These are phyloP conservation scores for Monomorium pharaonis DNA, from an alignment of 1,140 invertebrate species.

Conservation along the genomic window DNA sequence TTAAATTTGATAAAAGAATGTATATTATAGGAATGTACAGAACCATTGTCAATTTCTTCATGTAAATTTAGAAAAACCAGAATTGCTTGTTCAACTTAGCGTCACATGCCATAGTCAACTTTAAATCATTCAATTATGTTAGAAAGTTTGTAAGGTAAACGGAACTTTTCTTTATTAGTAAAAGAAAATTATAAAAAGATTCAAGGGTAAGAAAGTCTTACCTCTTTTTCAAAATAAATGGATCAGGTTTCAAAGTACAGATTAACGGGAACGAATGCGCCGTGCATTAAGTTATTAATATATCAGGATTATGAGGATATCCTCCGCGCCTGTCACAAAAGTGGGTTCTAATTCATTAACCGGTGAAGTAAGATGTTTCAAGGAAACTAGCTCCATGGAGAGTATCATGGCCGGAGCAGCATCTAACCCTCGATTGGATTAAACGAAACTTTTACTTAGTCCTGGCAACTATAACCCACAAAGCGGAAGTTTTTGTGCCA, in stretches of 20 bases:
- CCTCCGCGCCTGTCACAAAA: background rate
- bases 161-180: background rate
- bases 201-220: background rate
- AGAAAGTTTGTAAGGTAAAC: background rate
- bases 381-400: background rate
- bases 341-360: slow-evolving; percentile 27
- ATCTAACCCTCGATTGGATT: slow-evolving; percentile 49
- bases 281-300: slow-evolving; percentile 4
- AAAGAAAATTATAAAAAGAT: background rate
- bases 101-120: background rate
- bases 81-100: background rate
- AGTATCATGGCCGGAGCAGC: background rate
- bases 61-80: background rate
- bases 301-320: slow-evolving; percentile 12
- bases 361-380: slow-evolving; percentile 10
- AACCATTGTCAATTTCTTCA: background rate
- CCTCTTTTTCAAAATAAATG: slow-evolving; percentile 2
- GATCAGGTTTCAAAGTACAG: background rate
- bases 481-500: slow-evolving; percentile 17
- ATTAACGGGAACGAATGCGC: background rate
- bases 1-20: background rate
- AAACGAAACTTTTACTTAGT: slow-evolving; percentile 57
- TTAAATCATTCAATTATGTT: background rate
- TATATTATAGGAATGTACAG: background rate
- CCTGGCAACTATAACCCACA: slow-evolving; percentile 11